phyloP scores from a whole-genome alignment of 2,113 vertebrate genomes.

The Microcebus murinus region DNA sequence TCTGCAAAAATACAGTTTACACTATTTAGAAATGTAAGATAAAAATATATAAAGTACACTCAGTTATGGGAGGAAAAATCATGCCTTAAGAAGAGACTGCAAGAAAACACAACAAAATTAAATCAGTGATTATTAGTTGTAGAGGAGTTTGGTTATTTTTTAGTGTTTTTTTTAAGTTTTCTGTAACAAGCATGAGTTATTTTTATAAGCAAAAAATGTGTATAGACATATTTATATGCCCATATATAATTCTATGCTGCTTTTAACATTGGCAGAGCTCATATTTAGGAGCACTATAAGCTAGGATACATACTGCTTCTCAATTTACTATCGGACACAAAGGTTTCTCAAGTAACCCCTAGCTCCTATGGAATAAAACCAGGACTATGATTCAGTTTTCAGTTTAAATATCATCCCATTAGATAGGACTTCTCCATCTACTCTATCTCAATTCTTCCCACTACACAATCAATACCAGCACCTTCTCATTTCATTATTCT shows the following conservation, averaged over 20 bases:
- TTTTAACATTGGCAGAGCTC: neutral
- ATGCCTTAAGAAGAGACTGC: neutral
- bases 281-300: neutral
- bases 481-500: neutral
- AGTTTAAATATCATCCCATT: neutral
- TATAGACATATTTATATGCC: neutral
- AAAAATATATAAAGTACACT: neutral
- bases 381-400: neutral
- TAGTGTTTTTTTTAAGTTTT: neutral
- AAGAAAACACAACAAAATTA: neutral
- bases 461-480: neutral
- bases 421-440: neutral
- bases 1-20: neutral
- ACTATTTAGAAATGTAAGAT: neutral
- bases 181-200: neutral
- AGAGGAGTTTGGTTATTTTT: neutral
- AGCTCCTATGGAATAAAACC: neutral
- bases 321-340: neutral
- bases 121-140: neutral
- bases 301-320: neutral
- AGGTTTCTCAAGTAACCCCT: neutral
- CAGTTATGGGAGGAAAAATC: too few relatives aligned
- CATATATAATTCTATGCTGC: neutral
- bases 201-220: neutral
- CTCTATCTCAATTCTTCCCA: neutral